Evolutionary conservation across 2,113 vertebrate genomes (phyloP).

Genomic region (Dermatemys mawii): DNA sequence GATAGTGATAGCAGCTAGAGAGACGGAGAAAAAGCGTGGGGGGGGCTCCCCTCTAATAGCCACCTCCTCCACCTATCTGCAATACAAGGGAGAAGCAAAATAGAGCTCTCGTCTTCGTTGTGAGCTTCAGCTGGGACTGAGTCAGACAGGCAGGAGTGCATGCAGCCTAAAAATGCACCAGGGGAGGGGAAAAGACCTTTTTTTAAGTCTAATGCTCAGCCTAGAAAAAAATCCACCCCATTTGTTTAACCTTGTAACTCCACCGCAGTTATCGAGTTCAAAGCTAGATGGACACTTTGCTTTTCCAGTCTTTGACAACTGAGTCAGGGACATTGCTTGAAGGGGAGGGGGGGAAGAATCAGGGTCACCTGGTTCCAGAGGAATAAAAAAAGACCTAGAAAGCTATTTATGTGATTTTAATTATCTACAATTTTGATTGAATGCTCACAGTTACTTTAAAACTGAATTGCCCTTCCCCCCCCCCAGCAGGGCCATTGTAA

Average conservation of each 20-base stretch:
- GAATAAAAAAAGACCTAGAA: slow-evolving; percentile 78
- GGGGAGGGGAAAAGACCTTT: background rate
- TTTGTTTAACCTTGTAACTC: slow-evolving; percentile 77
- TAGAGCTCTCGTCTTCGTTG: slow-evolving; percentile 70
- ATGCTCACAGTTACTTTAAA: slow-evolving; percentile 49
- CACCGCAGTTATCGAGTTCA: slow-evolving; percentile 28
- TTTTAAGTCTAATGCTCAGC: background rate
- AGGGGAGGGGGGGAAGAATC: slow-evolving; percentile 52
- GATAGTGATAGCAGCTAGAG: slow-evolving; percentile 80
- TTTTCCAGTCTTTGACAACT: slow-evolving; percentile 38
- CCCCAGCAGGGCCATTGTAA: background rate
- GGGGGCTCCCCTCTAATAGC: slow-evolving; percentile 78
- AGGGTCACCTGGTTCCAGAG: slow-evolving; percentile 75
- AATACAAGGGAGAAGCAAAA: slow-evolving; percentile 78
- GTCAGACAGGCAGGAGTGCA: slow-evolving; percentile 1
- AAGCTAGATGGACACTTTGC: slow-evolving; percentile 13
- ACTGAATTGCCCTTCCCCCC: background rate
- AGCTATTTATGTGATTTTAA: slow-evolving; percentile 83
- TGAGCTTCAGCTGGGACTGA: slow-evolving; percentile 73
- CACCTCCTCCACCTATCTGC: slow-evolving; percentile 83
- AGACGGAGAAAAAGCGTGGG: slow-evolving; percentile 74
- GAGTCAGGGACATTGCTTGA: slow-evolving; percentile 55
- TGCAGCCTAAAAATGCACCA: slow-evolving; percentile 48
- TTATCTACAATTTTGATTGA: slow-evolving; percentile 74
- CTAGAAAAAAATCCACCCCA: slow-evolving; percentile 4